phyloP scores from a whole-genome alignment of 2,888 invertebrate genomes.

The Cosmia pyralina region DNA sequence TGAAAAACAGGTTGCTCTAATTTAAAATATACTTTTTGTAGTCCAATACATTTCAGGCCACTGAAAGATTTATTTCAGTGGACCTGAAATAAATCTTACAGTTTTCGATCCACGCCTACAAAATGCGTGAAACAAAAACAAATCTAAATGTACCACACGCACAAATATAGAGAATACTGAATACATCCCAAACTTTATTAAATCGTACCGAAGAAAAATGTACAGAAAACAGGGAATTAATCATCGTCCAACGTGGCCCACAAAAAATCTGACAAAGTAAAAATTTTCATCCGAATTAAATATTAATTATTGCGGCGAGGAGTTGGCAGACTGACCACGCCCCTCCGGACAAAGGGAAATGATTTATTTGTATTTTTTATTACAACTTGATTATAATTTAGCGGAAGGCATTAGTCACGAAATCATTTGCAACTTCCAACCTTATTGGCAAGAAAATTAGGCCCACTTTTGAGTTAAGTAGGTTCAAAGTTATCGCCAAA shows the following conservation, averaged over 20 bases:
- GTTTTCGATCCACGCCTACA: constrained; percentile 36
- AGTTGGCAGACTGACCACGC: constrained; percentile 63
- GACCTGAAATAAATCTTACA: too few relatives aligned
- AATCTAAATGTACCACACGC: constrained; percentile 27
- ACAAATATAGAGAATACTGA: constrained; percentile 20
- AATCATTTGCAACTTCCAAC: constrained; percentile 37
- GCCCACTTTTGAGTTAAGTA: constrained; percentile 19
- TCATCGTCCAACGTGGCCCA: constrained; percentile 52
- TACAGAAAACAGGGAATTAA: constrained; percentile 59
- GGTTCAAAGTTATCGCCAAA: constrained; percentile 44
- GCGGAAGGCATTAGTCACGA: constrained; percentile 60
- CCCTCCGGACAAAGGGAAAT: constrained; percentile 68
- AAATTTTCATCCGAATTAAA: constrained; percentile 71
- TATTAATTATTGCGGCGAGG: constrained; percentile 70
- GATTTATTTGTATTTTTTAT: constrained; percentile 72
- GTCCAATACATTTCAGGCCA: constrained; percentile 36
- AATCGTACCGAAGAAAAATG: constrained; percentile 55
- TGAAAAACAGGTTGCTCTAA: constrained; percentile 26
- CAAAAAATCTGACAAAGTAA: constrained; percentile 67
- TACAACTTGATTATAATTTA: constrained; percentile 71
- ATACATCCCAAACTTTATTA: constrained; percentile 46
- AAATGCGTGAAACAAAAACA: constrained; percentile 42
- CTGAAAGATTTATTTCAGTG: constrained; percentile 37
- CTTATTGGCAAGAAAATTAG: constrained; percentile 36
- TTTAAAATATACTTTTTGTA: constrained; percentile 31